These are phyloP conservation scores for Neotragus pygmaeus DNA, from an alignment of 2,113 vertebrate genomes.

Conservation along the genomic window DNA sequence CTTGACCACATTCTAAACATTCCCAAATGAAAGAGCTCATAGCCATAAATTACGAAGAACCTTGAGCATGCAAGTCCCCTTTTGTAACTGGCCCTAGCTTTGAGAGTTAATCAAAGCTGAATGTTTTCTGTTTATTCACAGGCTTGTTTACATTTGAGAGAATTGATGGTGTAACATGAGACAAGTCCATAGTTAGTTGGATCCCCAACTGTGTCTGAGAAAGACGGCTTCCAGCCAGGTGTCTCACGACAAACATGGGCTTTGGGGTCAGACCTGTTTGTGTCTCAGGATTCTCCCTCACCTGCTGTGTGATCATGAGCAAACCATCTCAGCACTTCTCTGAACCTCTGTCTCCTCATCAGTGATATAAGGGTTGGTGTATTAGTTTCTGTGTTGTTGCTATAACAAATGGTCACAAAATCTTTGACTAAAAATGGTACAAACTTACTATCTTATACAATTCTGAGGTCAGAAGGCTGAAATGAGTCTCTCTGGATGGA, in stretches of 20 bases:
- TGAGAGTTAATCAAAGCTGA: neutral
- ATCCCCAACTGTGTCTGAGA: too few relatives aligned
- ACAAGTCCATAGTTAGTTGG: neutral
- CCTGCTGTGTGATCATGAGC: neutral
- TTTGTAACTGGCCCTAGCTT: neutral
- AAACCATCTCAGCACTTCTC: neutral
- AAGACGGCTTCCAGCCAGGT: neutral
- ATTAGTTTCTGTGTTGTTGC: neutral
- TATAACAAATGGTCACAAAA: neutral
- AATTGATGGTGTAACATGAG: too few relatives aligned
- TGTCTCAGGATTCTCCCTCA: neutral
- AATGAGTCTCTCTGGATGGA: neutral
- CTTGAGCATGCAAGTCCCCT: neutral
- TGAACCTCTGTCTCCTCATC: neutral
- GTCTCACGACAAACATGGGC: neutral
- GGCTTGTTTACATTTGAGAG: neutral
- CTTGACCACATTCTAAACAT: neutral
- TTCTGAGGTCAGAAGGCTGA: neutral
- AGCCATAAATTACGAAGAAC: neutral
- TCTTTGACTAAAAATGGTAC: neutral
- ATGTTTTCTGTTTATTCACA: neutral
- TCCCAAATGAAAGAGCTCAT: too few relatives aligned
- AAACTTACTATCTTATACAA: neutral
- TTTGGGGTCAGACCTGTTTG: neutral
- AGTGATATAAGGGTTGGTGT: neutral